A percentile compares a stretch with the other conserved stretches of the same genome.
phyloP scores from a whole-genome alignment of 2,113 vertebrate genomes.

The Crotalus helleri region DNA sequence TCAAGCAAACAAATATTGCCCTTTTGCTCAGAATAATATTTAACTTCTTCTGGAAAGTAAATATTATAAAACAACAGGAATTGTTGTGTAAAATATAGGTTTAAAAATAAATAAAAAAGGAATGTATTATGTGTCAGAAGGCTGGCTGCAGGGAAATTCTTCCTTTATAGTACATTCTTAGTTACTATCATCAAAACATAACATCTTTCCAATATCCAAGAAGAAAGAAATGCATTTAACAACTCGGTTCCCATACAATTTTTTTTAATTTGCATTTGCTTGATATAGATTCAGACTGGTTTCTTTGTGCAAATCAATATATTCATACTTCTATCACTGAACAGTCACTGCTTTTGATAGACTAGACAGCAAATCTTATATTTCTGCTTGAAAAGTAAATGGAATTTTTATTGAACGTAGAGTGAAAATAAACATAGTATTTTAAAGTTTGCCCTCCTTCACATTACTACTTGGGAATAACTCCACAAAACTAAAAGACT shows the following conservation, averaged over 20 bases:
- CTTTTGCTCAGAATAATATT: not conserved
- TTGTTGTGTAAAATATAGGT: not conserved
- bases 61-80: not conserved
- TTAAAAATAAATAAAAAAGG: not conserved
- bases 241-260: constrained; percentile 18
- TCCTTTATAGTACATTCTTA: not conserved
- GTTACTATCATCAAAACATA: not conserved
- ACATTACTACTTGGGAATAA: not conserved
- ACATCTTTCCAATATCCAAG: not conserved
- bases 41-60: not conserved
- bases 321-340: constrained; percentile 12
- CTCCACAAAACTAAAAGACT: not conserved
- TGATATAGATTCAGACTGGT: not conserved
- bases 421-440: not conserved
- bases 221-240: constrained; percentile 8
- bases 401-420: not conserved
- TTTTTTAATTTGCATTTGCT: not conserved
- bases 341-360: not conserved
- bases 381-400: constrained; percentile 18
- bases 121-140: not conserved
- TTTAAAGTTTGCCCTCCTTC: not conserved
- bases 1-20: not conserved
- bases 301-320: not conserved
- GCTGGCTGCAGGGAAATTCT: not conserved
- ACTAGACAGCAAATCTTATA: not conserved